These are phyloP conservation scores for Manduca sexta DNA, from an alignment of 1,140 invertebrate genomes.

Conservation along the genomic window DNA sequence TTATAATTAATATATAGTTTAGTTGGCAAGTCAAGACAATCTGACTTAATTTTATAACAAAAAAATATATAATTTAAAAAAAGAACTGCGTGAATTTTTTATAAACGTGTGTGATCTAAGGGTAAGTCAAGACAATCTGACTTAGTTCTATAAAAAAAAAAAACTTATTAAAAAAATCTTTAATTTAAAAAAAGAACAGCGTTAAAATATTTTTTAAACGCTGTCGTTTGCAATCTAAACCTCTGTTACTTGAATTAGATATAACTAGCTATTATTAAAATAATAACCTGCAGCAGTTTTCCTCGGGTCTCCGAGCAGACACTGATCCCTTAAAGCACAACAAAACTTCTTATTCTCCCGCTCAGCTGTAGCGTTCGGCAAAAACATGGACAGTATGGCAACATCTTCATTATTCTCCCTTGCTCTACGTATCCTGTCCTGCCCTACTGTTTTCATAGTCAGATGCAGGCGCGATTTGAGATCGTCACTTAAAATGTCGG, in stretches of 20 bases:
- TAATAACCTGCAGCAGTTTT: constrained; percentile 82
- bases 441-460: constrained; percentile 83
- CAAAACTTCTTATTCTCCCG: constrained; percentile 83
- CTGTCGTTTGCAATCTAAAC: no score
- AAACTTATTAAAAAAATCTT: constrained; percentile 3
- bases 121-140: no score
- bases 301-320: constrained; percentile 83
- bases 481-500: constrained; percentile 83
- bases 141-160: not conserved
- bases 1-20: no score
- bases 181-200: no score
- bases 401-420: constrained; percentile 89
- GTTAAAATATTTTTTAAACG: no score
- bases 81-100: no score
- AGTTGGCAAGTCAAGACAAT: no score
- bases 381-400: constrained; percentile 87
- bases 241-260: no score
- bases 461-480: constrained; percentile 82
- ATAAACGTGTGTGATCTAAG: no score
- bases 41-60: not conserved
- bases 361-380: constrained; percentile 78
- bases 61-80: constrained; percentile 4
- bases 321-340: constrained; percentile 82
- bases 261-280: not conserved
- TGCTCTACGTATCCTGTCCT: constrained; percentile 82